Conservation (phyloP, 2,888 invertebrate species). For the Zaprionus obscuricornis region DNA sequence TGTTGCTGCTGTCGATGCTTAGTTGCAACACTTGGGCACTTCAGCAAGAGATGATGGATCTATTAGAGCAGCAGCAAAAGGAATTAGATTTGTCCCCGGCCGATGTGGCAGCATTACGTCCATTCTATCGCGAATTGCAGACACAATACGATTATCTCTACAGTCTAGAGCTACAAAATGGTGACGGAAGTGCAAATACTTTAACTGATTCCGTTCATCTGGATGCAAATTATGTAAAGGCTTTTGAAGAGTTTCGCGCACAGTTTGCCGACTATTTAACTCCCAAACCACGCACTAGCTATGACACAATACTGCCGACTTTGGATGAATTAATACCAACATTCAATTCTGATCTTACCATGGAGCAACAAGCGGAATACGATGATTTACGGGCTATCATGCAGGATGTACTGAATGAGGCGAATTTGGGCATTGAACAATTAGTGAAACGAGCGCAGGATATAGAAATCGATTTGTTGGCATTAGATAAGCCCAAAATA, state of each 20-base stretch:
- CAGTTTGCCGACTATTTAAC: slow-evolving; percentile 39
- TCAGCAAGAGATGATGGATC: slow-evolving; percentile 44
- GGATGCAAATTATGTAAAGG: slow-evolving; percentile 36
- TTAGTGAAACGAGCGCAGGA: slow-evolving; percentile 59
- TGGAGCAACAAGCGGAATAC: slow-evolving; percentile 55
- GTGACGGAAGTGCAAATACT: slow-evolving; percentile 37
- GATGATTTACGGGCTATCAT: slow-evolving; percentile 65
- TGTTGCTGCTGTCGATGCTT: slow-evolving; percentile 33
- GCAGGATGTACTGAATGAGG: slow-evolving; percentile 71
- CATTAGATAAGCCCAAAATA: slow-evolving; percentile 71
- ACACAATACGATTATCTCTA: slow-evolving; percentile 66
- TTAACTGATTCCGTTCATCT: slow-evolving; percentile 5
- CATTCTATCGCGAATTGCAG: slow-evolving; percentile 68
- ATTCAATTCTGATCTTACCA: slow-evolving; percentile 29
- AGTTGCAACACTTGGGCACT: slow-evolving; percentile 6
- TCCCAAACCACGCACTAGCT: slow-evolving; percentile 42
- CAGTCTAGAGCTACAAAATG: slow-evolving; percentile 34
- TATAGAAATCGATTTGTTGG: slow-evolving; percentile 56
- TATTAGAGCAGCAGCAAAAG: slow-evolving; percentile 47
- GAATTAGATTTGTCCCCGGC: slow-evolving; percentile 53
- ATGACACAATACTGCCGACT: slow-evolving; percentile 66
- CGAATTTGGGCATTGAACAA: slow-evolving; percentile 62
- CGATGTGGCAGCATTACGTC: slow-evolving; percentile 63
- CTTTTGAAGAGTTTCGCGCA: slow-evolving; percentile 51
- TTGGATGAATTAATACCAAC: slow-evolving; percentile 59